Base-by-base conservation (phyloP, 2,888 invertebrate genomes). In the Arctia plantaginis region DNA sequence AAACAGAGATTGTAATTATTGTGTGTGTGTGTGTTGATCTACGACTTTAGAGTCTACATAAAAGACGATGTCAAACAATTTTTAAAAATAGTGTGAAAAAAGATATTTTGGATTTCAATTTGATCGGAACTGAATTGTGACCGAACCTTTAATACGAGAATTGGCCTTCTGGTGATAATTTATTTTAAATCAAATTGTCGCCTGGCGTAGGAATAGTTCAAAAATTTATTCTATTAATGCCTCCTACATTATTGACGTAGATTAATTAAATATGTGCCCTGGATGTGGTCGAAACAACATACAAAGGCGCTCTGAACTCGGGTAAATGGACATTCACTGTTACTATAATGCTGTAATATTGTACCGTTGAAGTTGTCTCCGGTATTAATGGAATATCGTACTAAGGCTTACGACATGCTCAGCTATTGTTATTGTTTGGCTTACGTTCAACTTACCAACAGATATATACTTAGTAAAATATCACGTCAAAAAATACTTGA, bases 271-370 rank as follows among this genome's bases (percentile, higher is more conserved):
- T 62, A 65, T 30, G 55, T 33, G 44, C 7, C 35, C 66, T 64
- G 13, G 51, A 51, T 65, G 51, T 44, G 47, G 64, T 68, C 33
- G 67, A 23, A 47, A 70, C 62, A 30, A 59, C 62, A 62, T 41
- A 59, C 59, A 72, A 64, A 51, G 65, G 39, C 44, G 64, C 66
- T 65, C 39, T 69, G 47, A 71, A 78, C 69, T 81, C 80, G 55
- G 62, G 71, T 65, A 84, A 88, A 88, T 88, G 84, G 85, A 87
- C 75, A 66, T 87, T 79, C 78, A 78, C 55, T 88, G 86, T 87
- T 81, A 76, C 69, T 76, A 70, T 86, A 87, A 86, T 85, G 87
- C 74, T 74, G 59, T 78, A 75, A 71, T 76, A 81, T 78, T 84
- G 83, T 83, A 72, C 71, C 59, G 64, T 70, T 75, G 71, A 77